A percentile compares a stretch with the other conserved stretches of the same genome.
Conservation (phyloP, 2,113 vertebrate genomes). For the Euleptes europaea region DNA sequence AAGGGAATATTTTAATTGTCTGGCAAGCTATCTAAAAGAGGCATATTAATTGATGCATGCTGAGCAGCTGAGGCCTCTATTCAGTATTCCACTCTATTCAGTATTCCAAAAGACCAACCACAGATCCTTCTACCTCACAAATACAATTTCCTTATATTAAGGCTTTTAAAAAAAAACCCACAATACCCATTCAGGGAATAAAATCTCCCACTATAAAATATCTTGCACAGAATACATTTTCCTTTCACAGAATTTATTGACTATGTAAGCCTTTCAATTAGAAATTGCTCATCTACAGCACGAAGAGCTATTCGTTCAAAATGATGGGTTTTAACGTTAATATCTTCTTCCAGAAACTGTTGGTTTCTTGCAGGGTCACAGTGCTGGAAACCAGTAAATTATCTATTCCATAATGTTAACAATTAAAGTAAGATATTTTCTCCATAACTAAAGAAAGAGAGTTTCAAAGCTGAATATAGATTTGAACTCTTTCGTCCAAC, state of each 20-base stretch:
- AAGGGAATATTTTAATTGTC: conserved; percentile 29
- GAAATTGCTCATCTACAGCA: background rate
- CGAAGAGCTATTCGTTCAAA: background rate
- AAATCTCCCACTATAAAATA: background rate
- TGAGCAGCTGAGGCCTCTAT: conserved; percentile 3
- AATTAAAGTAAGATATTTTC: background rate
- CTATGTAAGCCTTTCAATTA: background rate
- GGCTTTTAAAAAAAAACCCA: background rate
- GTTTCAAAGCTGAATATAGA: background rate
- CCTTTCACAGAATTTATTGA: background rate
- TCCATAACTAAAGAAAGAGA: background rate
- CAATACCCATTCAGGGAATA: background rate
- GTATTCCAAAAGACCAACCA: background rate
- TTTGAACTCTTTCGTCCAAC: background rate
- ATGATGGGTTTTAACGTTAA: background rate
- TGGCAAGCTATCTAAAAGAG: conserved; percentile 10
- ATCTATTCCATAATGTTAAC: background rate
- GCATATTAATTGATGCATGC: background rate
- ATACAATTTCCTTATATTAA: background rate
- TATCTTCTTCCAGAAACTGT: background rate
- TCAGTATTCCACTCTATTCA: background rate
- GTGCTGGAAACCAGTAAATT: background rate
- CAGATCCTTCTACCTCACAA: background rate
- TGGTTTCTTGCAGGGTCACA: background rate
- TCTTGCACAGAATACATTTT: conserved; percentile 3